Base-by-base conservation (phyloP, 2,888 invertebrate species). In the Caenorhabditis wallacei region DNA sequence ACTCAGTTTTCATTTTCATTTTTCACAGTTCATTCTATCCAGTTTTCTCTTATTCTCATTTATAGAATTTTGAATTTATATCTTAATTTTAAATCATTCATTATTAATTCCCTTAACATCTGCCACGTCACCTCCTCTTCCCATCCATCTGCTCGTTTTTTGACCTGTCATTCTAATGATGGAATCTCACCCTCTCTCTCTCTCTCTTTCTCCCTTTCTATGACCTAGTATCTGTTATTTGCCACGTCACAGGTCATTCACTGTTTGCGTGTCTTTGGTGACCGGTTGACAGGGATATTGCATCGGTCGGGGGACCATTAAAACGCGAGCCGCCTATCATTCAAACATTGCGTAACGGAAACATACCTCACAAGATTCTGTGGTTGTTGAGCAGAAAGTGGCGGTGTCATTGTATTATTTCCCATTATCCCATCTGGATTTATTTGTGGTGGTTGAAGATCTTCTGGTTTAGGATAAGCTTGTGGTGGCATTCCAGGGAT, bases 331-430 rank as follows among this genome's bases (percentile, higher is more conserved):
- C 72, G 72, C 61, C 63, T 43, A 37, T 37, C 63, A 35, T 43
- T 66, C 66, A 75, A 66, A 75, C 66, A 66, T 64, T 75, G 22
- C 74, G 59, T n/a, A 69, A 69, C 20, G 24, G 63, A 40, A 54
- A 64, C 79, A 43, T 43, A 71, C 80, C 57, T 68, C 16, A 63
- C 54, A 18, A 24, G 22, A 40, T 24, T 56, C 20, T 48, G 30
- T 26, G 16, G 24, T 43, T 64, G 64, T 40, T 24, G 59, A 2
- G 20, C 20, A 0, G 63, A 24, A 2, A 37, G 30, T 20, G 56
- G 37, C 8, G 78, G 63, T 11, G 61, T 37, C 16, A 37, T 57
- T 0, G 63, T 63, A 22, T 75, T 64, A 40, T 70, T 81, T 26
- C 81, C 81, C 8, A 16, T 8, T 64, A 57, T 30, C 8, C 30